Evolutionary conservation across 2,797 vertebrate species (phyloP), one percentile per base, ranked within the genome.

Genomic region (Sandelia bainsii): DNA sequence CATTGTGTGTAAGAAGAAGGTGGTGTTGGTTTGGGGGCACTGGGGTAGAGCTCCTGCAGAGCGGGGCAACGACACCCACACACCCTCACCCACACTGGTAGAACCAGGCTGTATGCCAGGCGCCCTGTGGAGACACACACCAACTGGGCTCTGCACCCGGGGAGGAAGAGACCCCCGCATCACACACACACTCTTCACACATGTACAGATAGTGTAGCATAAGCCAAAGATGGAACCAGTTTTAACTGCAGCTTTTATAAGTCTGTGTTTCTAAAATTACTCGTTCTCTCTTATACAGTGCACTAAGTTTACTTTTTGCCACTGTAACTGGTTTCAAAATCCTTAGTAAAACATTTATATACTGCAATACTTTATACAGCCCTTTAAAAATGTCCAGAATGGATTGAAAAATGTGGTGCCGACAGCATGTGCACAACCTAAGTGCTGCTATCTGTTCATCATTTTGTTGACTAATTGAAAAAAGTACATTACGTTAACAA

Each of bases 61-160:
- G 88, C 81, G 89, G 89, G 89, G 86, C 86, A 86, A 89, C 88
- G 87, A 93, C 92, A 85, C 93, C 93, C 91, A 94, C 93, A 85
- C 91, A 88, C 81, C 75, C 84, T 82, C 90, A 78, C 91, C 91
- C 91, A 91, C 92, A 75, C 76, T 54, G 79, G 81, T 79, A 84
- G 76, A 84, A 70, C 80, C 81, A 85, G 89, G 90, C 92, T 75
- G 57, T 10, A 69, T 66, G 93, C 92, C 92, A 93, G 86, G 84
- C 73, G 57, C 82, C 91, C 92, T 80, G 79, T 80, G 82, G 85
- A 89, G 91, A 84, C 76, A 71, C 88, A 85, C 88, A 84, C 87
- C 87, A 87, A 91, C 84, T 86, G 84, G 84, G 81, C 78, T 81
- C 79, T 49, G 17, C 62, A 60, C 77, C 87, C 56, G 27, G 61